Percentiles rank a stretch among this genome's conserved stretches.
Evolutionary conservation across 2,888 invertebrate genomes (phyloP).

Genomic region (Halictus ligatus): DNA sequence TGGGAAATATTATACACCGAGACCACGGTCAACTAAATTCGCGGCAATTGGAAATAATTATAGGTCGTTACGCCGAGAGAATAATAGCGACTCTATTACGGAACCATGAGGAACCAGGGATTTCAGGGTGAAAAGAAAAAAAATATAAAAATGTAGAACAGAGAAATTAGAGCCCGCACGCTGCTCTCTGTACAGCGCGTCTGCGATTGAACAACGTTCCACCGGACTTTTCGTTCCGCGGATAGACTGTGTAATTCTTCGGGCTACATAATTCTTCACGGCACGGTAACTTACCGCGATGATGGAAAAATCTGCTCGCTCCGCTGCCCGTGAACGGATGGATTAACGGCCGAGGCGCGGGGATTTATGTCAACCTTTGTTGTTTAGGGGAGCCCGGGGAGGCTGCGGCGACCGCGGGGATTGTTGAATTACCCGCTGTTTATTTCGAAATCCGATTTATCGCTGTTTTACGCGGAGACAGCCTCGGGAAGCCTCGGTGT

Average conservation of each 20-base stretch:
- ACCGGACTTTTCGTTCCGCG: conserved; percentile 24
- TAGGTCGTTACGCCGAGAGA: conserved; percentile 52
- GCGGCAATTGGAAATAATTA: conserved; percentile 60
- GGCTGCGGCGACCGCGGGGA: background rate
- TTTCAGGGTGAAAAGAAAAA: background rate
- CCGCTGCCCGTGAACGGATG: background rate
- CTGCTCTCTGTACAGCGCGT: background rate
- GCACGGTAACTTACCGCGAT: conserved; percentile 8
- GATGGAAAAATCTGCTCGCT: conserved; percentile 1
- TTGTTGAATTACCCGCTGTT: background rate
- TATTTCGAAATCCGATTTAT: background rate
- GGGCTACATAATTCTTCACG: conserved; percentile 2
- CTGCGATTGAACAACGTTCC: conserved; percentile 24
- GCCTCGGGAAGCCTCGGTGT: background rate
- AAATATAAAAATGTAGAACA: background rate
- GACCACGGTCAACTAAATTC: conserved; percentile 47
- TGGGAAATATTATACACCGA: conserved; percentile 25
- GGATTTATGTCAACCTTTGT: conserved; percentile 4
- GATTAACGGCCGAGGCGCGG: background rate
- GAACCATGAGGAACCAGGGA: background rate
- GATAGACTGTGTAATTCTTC: conserved; percentile 16
- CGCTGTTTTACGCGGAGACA: background rate
- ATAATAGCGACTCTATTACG: conserved; percentile 47
- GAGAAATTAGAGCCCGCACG: conserved; percentile 17
- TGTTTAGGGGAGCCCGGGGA: background rate